Evolutionary conservation across 2,888 invertebrate species (phyloP).

Genomic region (Pteria penguin): DNA sequence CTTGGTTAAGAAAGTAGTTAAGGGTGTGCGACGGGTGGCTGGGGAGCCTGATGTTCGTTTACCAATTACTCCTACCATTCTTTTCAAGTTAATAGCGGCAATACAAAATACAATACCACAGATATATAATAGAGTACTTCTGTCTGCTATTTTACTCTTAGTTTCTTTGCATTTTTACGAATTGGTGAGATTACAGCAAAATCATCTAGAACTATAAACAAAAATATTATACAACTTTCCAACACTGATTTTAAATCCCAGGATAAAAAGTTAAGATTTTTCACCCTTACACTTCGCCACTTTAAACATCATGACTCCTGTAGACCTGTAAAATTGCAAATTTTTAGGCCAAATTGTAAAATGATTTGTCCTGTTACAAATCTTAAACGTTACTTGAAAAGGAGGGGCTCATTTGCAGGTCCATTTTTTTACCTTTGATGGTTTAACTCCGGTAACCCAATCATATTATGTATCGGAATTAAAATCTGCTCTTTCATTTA

Average conservation of each 20-base stretch:
- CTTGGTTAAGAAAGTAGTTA: neutral
- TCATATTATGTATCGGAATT: neutral
- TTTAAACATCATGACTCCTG: no score
- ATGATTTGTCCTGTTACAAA: slow-evolving; percentile 5
- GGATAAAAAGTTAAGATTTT: neutral
- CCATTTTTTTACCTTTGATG: slow-evolving; percentile 5
- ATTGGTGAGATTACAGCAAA: slow-evolving; percentile 7
- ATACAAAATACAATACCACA: neutral
- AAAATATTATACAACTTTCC: no score
- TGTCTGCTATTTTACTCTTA: slow-evolving; percentile 1
- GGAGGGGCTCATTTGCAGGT: neutral
- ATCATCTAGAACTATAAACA: neutral
- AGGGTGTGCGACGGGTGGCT: neutral
- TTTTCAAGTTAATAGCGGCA: neutral
- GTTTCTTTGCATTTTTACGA: slow-evolving; percentile 18
- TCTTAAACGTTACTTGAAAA: neutral
- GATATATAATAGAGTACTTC: neutral
- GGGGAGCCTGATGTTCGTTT: neutral
- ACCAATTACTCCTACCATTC: neutral
- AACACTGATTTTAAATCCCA: no score
- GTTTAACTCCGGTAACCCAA: neutral
- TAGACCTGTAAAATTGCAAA: neutral
- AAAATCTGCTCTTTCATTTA: neutral
- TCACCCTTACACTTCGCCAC: neutral
- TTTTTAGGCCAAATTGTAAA: neutral